Evolutionary conservation across 2,113 vertebrate genomes (phyloP).

Genomic region (Nicator chloris): DNA sequence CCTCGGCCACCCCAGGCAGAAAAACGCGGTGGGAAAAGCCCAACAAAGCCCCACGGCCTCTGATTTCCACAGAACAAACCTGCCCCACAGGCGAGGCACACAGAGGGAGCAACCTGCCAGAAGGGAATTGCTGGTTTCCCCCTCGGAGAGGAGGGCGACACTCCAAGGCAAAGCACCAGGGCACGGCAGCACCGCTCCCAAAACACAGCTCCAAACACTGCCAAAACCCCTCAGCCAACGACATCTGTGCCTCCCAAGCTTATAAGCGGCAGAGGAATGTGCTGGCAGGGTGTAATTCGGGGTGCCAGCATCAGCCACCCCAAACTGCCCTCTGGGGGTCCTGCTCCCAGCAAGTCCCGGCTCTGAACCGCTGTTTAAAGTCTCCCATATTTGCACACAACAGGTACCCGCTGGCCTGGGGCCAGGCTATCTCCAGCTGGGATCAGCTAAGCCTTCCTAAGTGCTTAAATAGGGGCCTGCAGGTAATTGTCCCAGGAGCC

Average conservation of each 20-base stretch:
- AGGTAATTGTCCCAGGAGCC: background rate
- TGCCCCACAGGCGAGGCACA: background rate
- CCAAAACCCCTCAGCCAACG: fast-evolving
- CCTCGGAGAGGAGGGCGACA: background rate
- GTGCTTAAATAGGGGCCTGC: background rate
- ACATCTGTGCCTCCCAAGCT: background rate
- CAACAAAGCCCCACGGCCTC: background rate
- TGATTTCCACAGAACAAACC: constrained; percentile 21
- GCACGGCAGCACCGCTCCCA: background rate
- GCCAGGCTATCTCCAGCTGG: constrained; percentile 29
- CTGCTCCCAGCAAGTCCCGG: background rate
- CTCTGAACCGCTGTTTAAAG: background rate
- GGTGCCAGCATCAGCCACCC: background rate
- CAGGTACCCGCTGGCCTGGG: constrained; percentile 16
- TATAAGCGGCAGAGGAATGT: background rate
- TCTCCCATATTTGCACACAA: constrained; percentile 46
- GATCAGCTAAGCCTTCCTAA: constrained; percentile 48
- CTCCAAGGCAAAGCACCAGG: background rate
- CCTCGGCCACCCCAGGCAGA: background rate
- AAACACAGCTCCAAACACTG: background rate
- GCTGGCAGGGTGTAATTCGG: fast-evolving
- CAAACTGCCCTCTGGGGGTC: background rate
- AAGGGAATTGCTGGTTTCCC: background rate
- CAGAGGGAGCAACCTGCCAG: background rate
- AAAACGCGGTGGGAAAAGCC: background rate